Conservation (phyloP, 2,113 vertebrate genomes). For the Epinephelus cyanopodus region DNA sequence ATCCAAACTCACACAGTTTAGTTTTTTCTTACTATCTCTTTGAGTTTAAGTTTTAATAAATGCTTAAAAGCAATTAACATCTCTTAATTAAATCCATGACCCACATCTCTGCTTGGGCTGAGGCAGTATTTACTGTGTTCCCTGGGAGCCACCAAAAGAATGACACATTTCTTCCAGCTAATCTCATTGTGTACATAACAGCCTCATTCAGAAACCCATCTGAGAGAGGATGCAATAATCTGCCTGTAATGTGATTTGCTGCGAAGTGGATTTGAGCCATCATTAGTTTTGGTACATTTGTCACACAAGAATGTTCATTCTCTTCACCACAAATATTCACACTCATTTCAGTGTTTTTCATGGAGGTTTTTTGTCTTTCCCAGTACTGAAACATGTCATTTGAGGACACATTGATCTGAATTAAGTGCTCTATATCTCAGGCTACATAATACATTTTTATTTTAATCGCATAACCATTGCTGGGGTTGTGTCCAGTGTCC, state of each 20-base stretch:
- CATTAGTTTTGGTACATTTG: slow-evolving; percentile 50
- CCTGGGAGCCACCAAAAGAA: slow-evolving; percentile 34
- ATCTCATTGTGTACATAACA: slow-evolving; percentile 52
- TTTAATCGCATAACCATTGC: too few species aligned
- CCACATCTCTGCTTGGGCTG: slow-evolving; percentile 13
- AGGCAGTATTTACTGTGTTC: slow-evolving; percentile 22
- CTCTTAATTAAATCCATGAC: slow-evolving; percentile 2
- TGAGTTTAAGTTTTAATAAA: neutral
- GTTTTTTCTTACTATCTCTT: neutral
- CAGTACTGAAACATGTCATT: neutral
- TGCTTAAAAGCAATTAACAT: slow-evolving; percentile 6
- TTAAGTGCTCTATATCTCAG: neutral
- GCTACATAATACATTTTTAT: too few species aligned
- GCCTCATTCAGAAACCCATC: slow-evolving; percentile 53
- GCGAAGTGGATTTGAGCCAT: slow-evolving; percentile 30
- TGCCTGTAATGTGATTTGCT: slow-evolving; percentile 51
- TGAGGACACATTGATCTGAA: neutral
- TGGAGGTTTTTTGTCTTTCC: neutral
- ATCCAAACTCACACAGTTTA: neutral
- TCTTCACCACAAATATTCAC: neutral
- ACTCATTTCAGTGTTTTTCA: neutral
- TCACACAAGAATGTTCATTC: slow-evolving; percentile 4
- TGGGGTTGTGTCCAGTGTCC: too few species aligned
- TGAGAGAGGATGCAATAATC: slow-evolving; percentile 46
- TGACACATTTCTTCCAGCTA: slow-evolving; percentile 41